These are phyloP conservation scores for Syritta pipiens DNA, from an alignment of 2,888 invertebrate species.

Conservation along the genomic window DNA sequence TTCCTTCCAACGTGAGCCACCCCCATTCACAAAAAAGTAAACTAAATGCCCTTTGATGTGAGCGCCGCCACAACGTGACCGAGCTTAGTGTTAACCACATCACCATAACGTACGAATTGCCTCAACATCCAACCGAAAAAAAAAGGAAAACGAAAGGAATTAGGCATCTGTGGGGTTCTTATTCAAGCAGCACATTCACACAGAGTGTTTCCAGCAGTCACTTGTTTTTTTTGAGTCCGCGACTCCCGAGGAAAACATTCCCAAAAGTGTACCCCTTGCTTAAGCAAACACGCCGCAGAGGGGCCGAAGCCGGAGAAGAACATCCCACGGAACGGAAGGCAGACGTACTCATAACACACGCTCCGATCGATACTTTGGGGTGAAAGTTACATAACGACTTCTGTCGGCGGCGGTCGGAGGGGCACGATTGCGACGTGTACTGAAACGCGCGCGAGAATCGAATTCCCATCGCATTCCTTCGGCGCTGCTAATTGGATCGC, in stretches of 20 bases:
- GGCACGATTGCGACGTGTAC: constrained; percentile 27
- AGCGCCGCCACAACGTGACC: background rate
- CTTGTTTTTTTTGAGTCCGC: no score
- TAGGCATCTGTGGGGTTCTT: no score
- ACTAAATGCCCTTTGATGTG: constrained; percentile 35
- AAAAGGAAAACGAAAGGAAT: no score
- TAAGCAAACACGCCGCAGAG: no score
- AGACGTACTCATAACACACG: constrained; percentile 38
- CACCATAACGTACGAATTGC: no score
- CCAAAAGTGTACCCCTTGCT: no score
- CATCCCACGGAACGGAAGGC: constrained; percentile 33
- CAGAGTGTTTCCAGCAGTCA: no score
- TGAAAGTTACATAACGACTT: constrained; percentile 65
- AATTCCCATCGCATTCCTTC: constrained; percentile 36
- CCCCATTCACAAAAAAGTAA: constrained; percentile 14
- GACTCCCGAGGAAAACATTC: no score
- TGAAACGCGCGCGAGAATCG: constrained; percentile 48
- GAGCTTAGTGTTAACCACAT: no score
- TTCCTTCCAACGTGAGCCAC: no score
- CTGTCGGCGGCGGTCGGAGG: constrained; percentile 24
- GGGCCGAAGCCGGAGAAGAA: background rate
- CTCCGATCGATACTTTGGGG: constrained; percentile 61
- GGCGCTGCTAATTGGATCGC: constrained; percentile 41
- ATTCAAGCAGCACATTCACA: no score
- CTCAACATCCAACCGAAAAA: background rate